Evolutionary conservation across 2,888 invertebrate species (phyloP).

Genomic region (Polylopha cassiicola): DNA sequence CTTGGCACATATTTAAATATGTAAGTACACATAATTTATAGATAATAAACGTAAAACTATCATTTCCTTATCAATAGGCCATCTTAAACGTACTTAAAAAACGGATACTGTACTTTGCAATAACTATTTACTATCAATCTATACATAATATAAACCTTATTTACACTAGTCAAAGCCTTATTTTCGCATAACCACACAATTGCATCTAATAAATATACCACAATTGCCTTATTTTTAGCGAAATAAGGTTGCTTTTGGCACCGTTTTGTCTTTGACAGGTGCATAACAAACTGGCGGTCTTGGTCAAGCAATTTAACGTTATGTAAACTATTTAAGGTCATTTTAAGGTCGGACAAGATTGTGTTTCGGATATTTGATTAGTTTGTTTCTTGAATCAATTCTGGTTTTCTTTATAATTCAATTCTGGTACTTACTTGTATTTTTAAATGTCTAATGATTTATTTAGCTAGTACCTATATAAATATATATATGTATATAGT

Average conservation of each 20-base stretch:
- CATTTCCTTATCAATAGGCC: constrained; percentile 48
- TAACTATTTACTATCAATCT: constrained; percentile 27
- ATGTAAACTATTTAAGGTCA: constrained; percentile 38
- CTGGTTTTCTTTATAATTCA: no score
- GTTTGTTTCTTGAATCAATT: no score
- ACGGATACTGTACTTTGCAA: constrained; percentile 38
- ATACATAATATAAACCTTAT: no score
- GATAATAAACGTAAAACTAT: constrained; percentile 35
- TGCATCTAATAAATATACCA: no score
- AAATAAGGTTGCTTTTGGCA: background rate
- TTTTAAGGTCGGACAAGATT: constrained; percentile 30
- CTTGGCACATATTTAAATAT: constrained; percentile 24
- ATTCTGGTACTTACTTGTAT: no score
- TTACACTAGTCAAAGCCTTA: background rate
- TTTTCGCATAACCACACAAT: no score
- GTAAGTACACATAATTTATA: constrained; percentile 27
- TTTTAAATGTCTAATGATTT: no score
- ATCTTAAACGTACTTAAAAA: constrained; percentile 44
- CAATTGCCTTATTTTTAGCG: background rate
- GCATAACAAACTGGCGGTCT: constrained; percentile 3
- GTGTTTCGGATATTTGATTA: constrained; percentile 29
- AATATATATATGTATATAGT: no score
- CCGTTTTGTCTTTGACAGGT: constrained; percentile 7
- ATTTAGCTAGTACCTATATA: no score
- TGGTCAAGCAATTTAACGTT: constrained; percentile 27